phyloP scores from a whole-genome alignment of 2,113 vertebrate genomes.

The Calypte anna region DNA sequence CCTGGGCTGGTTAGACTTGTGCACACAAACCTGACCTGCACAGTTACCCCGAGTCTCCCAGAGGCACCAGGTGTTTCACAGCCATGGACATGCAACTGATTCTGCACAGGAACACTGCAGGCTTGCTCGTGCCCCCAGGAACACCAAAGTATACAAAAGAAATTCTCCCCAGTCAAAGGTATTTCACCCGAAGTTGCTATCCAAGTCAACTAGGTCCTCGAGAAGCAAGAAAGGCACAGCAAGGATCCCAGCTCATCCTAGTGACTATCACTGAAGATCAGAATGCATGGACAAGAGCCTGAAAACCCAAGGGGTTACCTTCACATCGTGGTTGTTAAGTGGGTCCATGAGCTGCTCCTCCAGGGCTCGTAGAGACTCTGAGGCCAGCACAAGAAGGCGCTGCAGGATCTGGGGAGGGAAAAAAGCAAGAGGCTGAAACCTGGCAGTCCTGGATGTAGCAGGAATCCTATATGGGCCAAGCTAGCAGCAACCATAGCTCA shows the following conservation, averaged over 20 bases:
- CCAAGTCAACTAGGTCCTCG: background rate
- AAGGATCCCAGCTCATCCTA: background rate
- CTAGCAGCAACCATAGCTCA: rapidly evolving
- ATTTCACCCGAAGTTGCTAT: background rate
- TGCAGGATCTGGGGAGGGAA: conserved; percentile 85
- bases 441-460: rapidly evolving
- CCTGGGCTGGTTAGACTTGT: background rate
- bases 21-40: background rate
- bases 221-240: background rate
- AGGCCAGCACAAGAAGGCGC: conserved; percentile 83
- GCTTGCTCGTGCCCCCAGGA: background rate
- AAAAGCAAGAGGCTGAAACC: background rate
- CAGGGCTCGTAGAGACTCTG: conserved; percentile 83
- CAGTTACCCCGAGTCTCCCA: background rate
- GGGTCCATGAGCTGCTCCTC: conserved; percentile 88
- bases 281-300: background rate
- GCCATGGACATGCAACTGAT: rapidly evolving
- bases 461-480: rapidly evolving
- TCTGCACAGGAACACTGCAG: rapidly evolving
- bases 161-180: background rate
- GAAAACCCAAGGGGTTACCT: conserved; percentile 69
- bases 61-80: background rate
- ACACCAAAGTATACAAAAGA: background rate
- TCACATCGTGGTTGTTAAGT: conserved; percentile 80
- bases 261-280: background rate